Base-by-base conservation (phyloP, 2,888 invertebrate genomes). In the Onchidella celtica region DNA sequence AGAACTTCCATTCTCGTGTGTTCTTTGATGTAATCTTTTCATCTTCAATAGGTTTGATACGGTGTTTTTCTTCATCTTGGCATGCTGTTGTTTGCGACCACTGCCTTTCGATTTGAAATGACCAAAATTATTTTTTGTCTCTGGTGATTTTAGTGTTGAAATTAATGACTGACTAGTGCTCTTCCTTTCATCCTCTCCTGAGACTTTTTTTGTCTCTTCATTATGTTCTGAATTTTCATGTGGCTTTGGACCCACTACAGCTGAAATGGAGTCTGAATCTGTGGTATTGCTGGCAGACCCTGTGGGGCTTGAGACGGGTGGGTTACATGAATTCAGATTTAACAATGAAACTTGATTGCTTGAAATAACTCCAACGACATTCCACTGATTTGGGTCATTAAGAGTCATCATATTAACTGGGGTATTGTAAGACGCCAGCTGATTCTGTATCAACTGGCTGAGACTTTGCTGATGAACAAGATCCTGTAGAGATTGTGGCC, bases 261-360 rank as follows among this genome's bases (percentile, higher is more conserved):
- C 47, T 47, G 6, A 47, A 47, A 6, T 47, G 6, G 47, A 47
- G 6, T 17, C 17, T 6, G 47, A 47, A 6, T 47, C 47, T 17
- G 6, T 6, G 6, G 17, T 6, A 17, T 47, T 47, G 47, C 9
- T 17, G 17, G 47, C 6, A 47, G 47, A 47, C 47, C 6, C 47
- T 47, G 47, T 17, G 17, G 66, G 27, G 32, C 11, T 77, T 55
- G 36, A 32, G 9, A 29, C 65, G 24, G 38, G 24, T 17, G 68
- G 27, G 36, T 29, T 66, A 6, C 21, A 29, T 11, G 29, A 24
- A 27, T 66, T 77, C 29, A 14, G 9, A 47, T 40, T 32, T 63
- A 79, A n/a, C 47, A 79, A 9, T 38, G 79, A 79, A n/a, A 79
- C 79, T 14, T 79, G 79, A 63, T 79, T 79, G 34, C 72, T 79